These are phyloP conservation scores for Ypsolopha sequella DNA, from an alignment of 2,888 invertebrate genomes.

Conservation along the genomic window DNA sequence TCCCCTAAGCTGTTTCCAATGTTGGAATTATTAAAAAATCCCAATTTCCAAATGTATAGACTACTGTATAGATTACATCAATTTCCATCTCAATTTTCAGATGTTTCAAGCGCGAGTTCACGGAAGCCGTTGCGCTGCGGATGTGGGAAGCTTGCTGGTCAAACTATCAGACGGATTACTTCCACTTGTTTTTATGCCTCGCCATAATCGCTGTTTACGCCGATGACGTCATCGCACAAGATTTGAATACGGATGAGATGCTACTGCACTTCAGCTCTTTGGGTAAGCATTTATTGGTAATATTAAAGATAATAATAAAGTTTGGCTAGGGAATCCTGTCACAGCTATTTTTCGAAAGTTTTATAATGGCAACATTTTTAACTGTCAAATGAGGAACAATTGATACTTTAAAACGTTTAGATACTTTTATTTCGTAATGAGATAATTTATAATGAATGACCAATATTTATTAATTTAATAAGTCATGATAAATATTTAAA, in stretches of 20 bases:
- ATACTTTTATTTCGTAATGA: too few species aligned
- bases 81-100: constrained; percentile 52
- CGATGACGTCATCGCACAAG: constrained; percentile 93
- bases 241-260: constrained; percentile 94
- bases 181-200: constrained; percentile 94
- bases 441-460: too few species aligned
- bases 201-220: constrained; percentile 94
- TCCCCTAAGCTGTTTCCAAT: too few species aligned
- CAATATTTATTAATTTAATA: too few species aligned
- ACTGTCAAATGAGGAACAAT: too few species aligned
- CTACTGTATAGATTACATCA: neutral
- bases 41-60: neutral
- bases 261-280: constrained; percentile 94
- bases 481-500: too few species aligned
- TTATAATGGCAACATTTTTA: too few species aligned
- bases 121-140: constrained; percentile 86
- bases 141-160: constrained; percentile 99
- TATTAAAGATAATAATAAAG: too few species aligned
- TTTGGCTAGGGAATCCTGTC: too few species aligned
- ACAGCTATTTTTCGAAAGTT: too few species aligned
- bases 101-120: constrained; percentile 93
- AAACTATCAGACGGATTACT: constrained; percentile 95
- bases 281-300: constrained; percentile 40
- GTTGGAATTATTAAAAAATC: too few species aligned
- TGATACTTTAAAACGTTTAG: too few species aligned